Conservation (phyloP, 2,888 invertebrate species). For the Lasiommata megera region DNA sequence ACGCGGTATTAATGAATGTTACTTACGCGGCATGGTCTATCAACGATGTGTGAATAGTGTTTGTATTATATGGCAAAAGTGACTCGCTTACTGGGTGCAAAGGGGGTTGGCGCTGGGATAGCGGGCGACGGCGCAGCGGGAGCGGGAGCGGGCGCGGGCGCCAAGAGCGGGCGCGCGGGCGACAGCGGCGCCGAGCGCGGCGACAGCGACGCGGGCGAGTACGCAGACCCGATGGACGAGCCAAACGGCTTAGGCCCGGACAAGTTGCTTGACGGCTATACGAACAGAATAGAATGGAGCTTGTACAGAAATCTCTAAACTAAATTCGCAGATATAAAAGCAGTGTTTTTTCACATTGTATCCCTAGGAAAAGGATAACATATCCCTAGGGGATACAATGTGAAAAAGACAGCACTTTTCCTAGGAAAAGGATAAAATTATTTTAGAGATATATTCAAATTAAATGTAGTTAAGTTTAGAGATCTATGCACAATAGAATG, state of each 20-base stretch:
- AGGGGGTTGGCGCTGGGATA: constrained; percentile 47
- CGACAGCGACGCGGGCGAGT: constrained; percentile 69
- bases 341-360: no score
- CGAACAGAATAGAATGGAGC: constrained; percentile 11
- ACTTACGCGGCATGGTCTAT: no score
- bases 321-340: no score
- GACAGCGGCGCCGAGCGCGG: constrained; percentile 77
- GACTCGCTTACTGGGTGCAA: constrained; percentile 77
- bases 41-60: neutral
- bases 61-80: constrained; percentile 64
- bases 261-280: constrained; percentile 77
- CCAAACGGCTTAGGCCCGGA: constrained; percentile 84
- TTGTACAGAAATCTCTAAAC: no score
- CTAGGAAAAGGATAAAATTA: no score
- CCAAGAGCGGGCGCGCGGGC: constrained; percentile 62
- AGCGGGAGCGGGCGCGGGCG: constrained; percentile 41
- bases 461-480: no score
- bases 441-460: no score
- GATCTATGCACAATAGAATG: no score
- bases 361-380: no score
- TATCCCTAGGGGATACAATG: no score
- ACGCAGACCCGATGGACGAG: constrained; percentile 80
- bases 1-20: no score
- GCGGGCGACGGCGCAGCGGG: constrained; percentile 40
- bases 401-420: no score